phyloP scores from a whole-genome alignment of 2,113 vertebrate species.

The Sardina pilchardus region DNA sequence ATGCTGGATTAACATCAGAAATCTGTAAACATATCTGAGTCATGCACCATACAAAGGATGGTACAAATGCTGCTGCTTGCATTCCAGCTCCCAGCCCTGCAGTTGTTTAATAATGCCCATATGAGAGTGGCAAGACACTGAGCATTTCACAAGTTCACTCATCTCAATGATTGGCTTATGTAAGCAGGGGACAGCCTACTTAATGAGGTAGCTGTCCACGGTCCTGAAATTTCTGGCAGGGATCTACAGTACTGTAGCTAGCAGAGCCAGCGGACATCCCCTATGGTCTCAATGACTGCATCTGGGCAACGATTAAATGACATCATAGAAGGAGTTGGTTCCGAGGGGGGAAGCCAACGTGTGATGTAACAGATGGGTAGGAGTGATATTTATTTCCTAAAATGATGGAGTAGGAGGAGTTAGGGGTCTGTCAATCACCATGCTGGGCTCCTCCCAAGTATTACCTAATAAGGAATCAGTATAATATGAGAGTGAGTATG shows the following conservation, averaged over 20 bases:
- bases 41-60: too few relatives aligned
- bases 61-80: too few relatives aligned
- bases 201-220: neutral
- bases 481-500: neutral
- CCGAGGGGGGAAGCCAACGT: neutral
- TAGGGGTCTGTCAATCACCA: too few relatives aligned
- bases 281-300: neutral
- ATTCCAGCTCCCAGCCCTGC: too few relatives aligned
- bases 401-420: too few relatives aligned
- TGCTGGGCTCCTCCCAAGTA: too few relatives aligned
- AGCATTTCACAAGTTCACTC: neutral
- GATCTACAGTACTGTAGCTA: neutral
- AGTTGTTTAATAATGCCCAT: too few relatives aligned
- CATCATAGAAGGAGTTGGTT: neutral
- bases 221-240: neutral
- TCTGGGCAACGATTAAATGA: neutral
- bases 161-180: neutral
- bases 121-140: too few relatives aligned
- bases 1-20: too few relatives aligned
- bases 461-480: too few relatives aligned
- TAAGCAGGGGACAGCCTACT: neutral
- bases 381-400: neutral
- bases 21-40: too few relatives aligned
- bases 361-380: neutral
- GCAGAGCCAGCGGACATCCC: neutral